phyloP scores from a whole-genome alignment of 2,797 vertebrate genomes.

The Amblyraja radiata region DNA sequence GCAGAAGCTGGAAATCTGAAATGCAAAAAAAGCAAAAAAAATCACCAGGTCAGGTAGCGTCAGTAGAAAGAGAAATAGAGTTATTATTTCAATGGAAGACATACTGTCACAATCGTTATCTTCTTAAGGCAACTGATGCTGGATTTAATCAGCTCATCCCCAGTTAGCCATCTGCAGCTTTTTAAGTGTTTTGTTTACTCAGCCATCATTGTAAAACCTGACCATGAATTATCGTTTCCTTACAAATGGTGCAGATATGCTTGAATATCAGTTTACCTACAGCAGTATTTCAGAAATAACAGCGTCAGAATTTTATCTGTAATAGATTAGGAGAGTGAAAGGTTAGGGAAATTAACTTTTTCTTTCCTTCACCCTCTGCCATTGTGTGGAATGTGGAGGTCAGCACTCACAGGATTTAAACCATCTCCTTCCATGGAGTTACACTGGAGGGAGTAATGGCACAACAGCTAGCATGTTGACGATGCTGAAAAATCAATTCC shows the following conservation, averaged over 20 bases:
- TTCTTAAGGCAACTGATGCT: neutral
- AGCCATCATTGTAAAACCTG: neutral
- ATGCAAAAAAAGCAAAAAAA: no score
- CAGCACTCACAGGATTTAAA: neutral
- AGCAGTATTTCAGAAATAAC: neutral
- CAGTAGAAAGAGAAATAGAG: no score
- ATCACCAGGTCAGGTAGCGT: no score
- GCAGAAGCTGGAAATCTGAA: no score
- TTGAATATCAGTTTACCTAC: neutral
- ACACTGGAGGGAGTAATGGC: neutral
- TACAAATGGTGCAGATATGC: neutral
- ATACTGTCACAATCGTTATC: no score
- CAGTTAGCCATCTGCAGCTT: no score
- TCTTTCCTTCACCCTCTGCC: neutral
- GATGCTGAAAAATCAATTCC: conserved; percentile 12
- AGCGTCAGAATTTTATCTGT: neutral
- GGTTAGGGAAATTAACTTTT: neutral
- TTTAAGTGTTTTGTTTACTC: neutral
- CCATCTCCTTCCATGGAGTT: neutral
- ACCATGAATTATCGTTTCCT: neutral
- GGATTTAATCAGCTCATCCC: neutral
- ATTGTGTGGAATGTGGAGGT: neutral
- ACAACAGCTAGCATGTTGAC: neutral
- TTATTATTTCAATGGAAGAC: no score
- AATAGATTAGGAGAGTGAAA: neutral